Percentiles rank a stretch among this genome's conserved stretches.
These are phyloP conservation scores for Petaurus breviceps DNA, from an alignment of 2,113 vertebrate species.

Conservation along the genomic window DNA sequence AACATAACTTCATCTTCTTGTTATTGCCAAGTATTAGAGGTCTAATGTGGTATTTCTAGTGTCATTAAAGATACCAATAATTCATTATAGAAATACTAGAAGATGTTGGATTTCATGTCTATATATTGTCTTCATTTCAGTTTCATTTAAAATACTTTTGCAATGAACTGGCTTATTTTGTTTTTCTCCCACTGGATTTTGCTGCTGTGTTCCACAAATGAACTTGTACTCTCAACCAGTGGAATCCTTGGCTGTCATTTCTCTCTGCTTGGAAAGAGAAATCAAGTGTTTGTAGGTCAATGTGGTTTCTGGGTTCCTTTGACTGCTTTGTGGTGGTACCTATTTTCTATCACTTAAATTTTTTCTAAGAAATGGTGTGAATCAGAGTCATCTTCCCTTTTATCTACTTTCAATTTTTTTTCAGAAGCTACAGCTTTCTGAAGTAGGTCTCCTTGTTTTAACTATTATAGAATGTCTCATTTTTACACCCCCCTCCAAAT, in stretches of 20 bases:
- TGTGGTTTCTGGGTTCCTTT: neutral
- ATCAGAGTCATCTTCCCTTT: neutral
- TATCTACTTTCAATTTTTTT: neutral
- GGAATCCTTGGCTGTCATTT: neutral
- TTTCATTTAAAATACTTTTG: neutral
- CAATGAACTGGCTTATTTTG: neutral
- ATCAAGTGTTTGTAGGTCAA: neutral
- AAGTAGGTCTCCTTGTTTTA: neutral
- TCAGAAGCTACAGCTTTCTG: neutral
- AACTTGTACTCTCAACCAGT: neutral
- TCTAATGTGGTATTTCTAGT: neutral
- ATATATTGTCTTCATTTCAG: neutral
- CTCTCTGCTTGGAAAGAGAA: neutral
- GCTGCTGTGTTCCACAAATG: neutral
- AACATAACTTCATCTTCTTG: neutral
- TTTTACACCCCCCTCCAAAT: neutral
- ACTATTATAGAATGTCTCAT: neutral
- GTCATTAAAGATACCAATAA: neutral
- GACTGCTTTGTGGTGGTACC: neutral
- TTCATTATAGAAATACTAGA: neutral
- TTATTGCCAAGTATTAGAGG: too few relatives aligned
- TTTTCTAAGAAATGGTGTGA: neutral
- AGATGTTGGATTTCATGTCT: neutral
- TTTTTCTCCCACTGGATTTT: neutral
- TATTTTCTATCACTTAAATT: neutral